Conservation (phyloP, 2,113 vertebrate genomes). For the Silurus asotus region DNA sequence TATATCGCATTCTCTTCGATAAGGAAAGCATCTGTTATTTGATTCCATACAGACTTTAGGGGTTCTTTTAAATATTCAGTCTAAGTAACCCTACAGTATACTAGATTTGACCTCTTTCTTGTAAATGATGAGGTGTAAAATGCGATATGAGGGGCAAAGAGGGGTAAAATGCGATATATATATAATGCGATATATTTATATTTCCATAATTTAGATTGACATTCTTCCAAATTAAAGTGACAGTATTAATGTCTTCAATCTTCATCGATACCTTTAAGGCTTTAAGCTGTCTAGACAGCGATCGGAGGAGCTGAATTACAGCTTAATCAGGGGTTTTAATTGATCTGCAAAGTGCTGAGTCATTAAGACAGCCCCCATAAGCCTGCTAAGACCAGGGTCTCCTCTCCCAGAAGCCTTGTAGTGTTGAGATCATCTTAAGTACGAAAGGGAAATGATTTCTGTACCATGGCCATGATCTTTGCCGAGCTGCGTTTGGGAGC, state of each 20-base stretch:
- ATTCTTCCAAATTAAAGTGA: conserved; percentile 36
- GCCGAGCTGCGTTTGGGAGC: conserved; percentile 25
- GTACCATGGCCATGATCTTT: conserved; percentile 13
- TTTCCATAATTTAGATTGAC: neutral
- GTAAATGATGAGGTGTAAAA: neutral
- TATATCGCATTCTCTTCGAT: neutral
- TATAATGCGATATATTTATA: no score
- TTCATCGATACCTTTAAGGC: conserved; percentile 12
- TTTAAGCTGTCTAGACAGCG: conserved; percentile 3
- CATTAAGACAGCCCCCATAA: conserved; percentile 58
- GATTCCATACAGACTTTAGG: neutral
- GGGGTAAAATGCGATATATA: neutral
- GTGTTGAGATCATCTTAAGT: conserved; percentile 7
- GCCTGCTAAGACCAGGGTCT: conserved; percentile 33
- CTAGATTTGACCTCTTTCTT: neutral
- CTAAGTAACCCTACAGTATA: neutral
- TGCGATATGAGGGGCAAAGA: neutral
- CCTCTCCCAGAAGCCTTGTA: conserved; percentile 30
- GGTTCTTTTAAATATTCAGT: neutral
- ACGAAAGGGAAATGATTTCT: neutral
- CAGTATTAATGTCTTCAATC: neutral
- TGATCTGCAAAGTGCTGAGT: conserved; percentile 60
- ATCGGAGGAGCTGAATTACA: conserved; percentile 58
- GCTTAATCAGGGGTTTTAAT: conserved; percentile 67
- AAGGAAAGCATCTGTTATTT: neutral